A percentile compares a stretch with the other conserved stretches of the same genome.
Conservation (phyloP, 2,113 vertebrate species). For the Actenoides hombroni region DNA sequence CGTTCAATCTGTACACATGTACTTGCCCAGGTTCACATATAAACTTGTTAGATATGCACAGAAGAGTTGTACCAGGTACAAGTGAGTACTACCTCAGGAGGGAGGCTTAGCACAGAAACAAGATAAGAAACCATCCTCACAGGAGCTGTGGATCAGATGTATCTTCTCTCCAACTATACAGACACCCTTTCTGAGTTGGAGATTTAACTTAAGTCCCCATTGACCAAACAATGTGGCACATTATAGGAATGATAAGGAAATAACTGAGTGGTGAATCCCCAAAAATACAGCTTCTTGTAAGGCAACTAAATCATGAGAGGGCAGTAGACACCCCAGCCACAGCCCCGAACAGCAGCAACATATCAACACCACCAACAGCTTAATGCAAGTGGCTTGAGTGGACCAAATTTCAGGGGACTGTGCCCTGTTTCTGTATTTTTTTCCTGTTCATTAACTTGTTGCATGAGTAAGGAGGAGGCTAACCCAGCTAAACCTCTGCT, state of each 20-base stretch:
- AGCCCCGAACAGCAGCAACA: neutral
- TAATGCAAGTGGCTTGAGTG: neutral
- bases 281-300: neutral
- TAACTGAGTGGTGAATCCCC: neutral
- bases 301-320: neutral
- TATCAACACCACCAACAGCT: neutral
- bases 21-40: neutral
- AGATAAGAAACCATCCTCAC: neutral
- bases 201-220: neutral
- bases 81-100: neutral
- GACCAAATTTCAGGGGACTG: neutral
- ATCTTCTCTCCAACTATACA: neutral
- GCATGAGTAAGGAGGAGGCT: neutral
- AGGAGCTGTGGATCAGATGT: neutral
- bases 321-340: neutral
- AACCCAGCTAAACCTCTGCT: neutral
- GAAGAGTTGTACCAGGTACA: rapidly evolving
- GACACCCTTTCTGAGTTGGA: neutral
- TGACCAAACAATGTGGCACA: neutral
- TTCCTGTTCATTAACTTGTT: neutral
- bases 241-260: neutral
- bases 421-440: neutral
- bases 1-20: rapidly evolving
- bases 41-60: neutral
- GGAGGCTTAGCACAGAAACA: neutral